Percentiles rank a stretch among this genome's conserved stretches.
phyloP scores from a whole-genome alignment of 2,797 vertebrate genomes.

The Acipenser oxyrinchus region DNA sequence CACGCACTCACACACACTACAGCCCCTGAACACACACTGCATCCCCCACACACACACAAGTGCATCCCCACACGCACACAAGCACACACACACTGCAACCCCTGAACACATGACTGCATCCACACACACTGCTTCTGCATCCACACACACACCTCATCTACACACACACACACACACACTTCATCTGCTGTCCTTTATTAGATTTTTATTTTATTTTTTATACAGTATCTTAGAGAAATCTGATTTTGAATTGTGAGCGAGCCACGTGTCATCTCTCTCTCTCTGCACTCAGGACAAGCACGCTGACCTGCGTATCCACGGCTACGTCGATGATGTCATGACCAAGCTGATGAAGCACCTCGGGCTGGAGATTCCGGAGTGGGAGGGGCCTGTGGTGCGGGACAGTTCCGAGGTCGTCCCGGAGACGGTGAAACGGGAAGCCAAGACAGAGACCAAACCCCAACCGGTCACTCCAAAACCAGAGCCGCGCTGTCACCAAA shows the following conservation, averaged over 20 bases:
- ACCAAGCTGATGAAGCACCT: slow-evolving; percentile 73
- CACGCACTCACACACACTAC: neutral
- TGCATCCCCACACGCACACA: slow-evolving; percentile 18
- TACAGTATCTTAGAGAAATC: too few relatives aligned
- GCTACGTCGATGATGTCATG: slow-evolving; percentile 86
- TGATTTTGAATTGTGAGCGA: neutral
- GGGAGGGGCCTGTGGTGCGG: slow-evolving; percentile 72
- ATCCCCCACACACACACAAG: too few relatives aligned
- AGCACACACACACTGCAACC: slow-evolving; percentile 33
- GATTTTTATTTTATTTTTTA: neutral
- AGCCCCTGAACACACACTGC: slow-evolving; percentile 18
- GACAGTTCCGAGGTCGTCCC: slow-evolving; percentile 27
- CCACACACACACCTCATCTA: too few relatives aligned
- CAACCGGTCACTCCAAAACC: too few relatives aligned
- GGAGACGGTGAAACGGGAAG: too few relatives aligned
- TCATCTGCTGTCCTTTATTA: neutral
- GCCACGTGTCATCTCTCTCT: neutral
- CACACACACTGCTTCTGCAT: slow-evolving; percentile 23
- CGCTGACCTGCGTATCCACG: slow-evolving; percentile 74
- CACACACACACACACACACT: neutral
- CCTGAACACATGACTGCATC: slow-evolving; percentile 35
- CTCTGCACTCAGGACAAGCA: slow-evolving; percentile 77
- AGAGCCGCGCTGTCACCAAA: too few relatives aligned
- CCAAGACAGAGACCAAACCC: too few relatives aligned
- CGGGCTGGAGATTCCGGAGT: slow-evolving; percentile 75